Base-by-base conservation (phyloP, 2,113 vertebrate genomes). In the Nanger granti region DNA sequence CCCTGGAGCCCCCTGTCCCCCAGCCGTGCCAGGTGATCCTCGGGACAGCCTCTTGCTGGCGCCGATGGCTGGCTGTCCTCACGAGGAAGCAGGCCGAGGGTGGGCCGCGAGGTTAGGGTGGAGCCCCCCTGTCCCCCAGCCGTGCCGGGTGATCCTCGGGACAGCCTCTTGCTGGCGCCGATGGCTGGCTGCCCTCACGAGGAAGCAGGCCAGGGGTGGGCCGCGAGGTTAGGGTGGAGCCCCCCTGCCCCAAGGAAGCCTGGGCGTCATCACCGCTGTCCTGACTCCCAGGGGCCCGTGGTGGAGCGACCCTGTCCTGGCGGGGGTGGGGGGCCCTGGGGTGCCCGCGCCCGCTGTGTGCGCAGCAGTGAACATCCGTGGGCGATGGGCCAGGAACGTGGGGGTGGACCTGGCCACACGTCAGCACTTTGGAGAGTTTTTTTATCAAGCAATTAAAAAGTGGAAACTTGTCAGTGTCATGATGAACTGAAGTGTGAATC, bases 401-500 rank as follows among this genome's bases (percentile, higher is more conserved):
- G 73, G 85, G 83, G 57, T 80, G 64, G 41, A 24, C 8, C 3
- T 0, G 1, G 41, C 60, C 44, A 7, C 49, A 8, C 34, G 5
- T 54, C 79, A 84, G 59, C 11, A 8, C 91, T n/a, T 29, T 8
- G 62, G 49, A 83, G 64, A 76, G 49, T n/a, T 60, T 47, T 34
- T 44, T 83, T 66, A 37, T 94, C 55, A 8, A 60, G 95, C 31
- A 5, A 15, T 83, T 28, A 13, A 86, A 64, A 93, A 54, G 57
- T 76, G 86, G 96, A 64, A 59, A 54, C 89, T 47, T 4, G 24
- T 31, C 88, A 26, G 41, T 59, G 84, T 93, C 59, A 4, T 34
- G 64, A 86, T 90, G 93, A 92, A 85, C 93, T 94, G 57, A 73
- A 95, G 96, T 95, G 95, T 97, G 96, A 94, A 94, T 93, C 97